These are phyloP conservation scores for Pterocles burchelli DNA, from an alignment of 2,113 vertebrate genomes.

Conservation along the genomic window DNA sequence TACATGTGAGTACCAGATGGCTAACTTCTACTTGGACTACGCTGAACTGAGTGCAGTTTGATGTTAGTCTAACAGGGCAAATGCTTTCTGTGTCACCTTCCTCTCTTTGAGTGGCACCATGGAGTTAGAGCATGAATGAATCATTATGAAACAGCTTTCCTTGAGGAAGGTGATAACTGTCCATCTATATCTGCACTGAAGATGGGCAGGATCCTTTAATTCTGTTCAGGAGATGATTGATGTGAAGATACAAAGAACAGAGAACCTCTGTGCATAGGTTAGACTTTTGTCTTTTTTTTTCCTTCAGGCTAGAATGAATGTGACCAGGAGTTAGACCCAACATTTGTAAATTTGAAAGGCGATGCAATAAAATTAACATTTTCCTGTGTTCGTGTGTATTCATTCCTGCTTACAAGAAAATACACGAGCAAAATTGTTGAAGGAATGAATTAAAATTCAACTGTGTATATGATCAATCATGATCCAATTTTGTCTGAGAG, in stretches of 20 bases:
- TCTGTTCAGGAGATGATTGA: background rate
- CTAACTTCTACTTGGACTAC: background rate
- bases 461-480: slow-evolving; percentile 60
- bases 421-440: slow-evolving; percentile 42
- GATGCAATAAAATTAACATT: slow-evolving; percentile 23
- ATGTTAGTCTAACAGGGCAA: background rate
- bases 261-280: background rate
- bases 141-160: background rate
- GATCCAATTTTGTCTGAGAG: slow-evolving; percentile 47
- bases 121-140: background rate
- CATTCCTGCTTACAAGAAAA: slow-evolving; percentile 45
- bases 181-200: background rate
- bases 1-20: slow-evolving; percentile 21
- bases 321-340: slow-evolving; percentile 2
- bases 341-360: slow-evolving; percentile 17
- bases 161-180: background rate
- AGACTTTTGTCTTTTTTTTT: background rate
- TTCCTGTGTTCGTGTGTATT: background rate
- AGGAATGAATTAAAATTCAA: slow-evolving; percentile 55
- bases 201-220: background rate
- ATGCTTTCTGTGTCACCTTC: slow-evolving; percentile 13
- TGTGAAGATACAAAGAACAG: background rate
- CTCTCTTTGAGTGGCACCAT: background rate
- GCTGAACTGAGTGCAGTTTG: background rate
- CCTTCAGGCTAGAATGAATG: background rate